Base-by-base conservation (phyloP, 2,113 vertebrate species). In the Platysternon megacephalum region DNA sequence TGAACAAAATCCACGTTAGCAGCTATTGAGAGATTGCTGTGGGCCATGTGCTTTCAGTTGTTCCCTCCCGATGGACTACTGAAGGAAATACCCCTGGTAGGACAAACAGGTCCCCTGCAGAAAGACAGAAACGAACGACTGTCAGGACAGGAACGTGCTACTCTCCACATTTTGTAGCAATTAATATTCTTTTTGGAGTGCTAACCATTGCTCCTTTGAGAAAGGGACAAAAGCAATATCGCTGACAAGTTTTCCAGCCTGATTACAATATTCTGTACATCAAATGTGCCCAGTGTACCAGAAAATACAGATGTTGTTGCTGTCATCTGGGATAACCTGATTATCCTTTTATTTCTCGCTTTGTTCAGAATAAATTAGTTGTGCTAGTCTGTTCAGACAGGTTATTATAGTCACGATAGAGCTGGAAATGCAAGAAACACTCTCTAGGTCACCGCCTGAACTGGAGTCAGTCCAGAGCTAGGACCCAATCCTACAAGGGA, bases 181-280 rank as follows among this genome's bases (percentile, higher is more conserved):
- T 94, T 49, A 88, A 91, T 96, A 89, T 96, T 91, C 84, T 95
- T 97, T 86, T 91, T 86, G 95, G 91, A 95, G 87, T 94, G 84
- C 81, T 94, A 88, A 29, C 61, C 78, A 84, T 86, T 95, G 96
- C 92, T 97, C 97, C 98, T 98, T 97, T 98, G 96, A 98, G 97
- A 97, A 98, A 84, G 97, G 97, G 97, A 97, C 98, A 97, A 98
- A 98, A 97, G 97, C 96, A 97, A 98, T 95, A 97, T 89, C 97
- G 97, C 96, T 93, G 97, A 98, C 96, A 94, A 91, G 95, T 98
- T 97, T 98, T 98, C 97, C 96, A 96, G 96, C 94, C 93, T 97
- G 96, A 97, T 98, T 98, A 98, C 96, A 98, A 98, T 97, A 97
- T 97, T 98, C 95, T 96, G 97, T 98, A 97, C 97, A 98, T 98